Base-by-base conservation (phyloP, 2,113 vertebrate genomes). In the Glaucomys volans region DNA sequence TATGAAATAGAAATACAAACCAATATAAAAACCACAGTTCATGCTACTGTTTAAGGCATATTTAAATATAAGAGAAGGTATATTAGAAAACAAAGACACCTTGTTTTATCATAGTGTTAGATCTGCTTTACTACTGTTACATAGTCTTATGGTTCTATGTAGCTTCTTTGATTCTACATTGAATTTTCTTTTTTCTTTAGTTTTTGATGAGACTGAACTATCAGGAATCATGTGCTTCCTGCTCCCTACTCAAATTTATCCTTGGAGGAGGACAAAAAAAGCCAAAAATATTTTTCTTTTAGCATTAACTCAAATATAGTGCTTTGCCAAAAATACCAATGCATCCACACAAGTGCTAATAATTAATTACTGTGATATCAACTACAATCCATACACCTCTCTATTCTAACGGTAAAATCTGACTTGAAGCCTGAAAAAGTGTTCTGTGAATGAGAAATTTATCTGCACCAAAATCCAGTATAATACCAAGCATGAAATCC, bases 401-500 rank as follows among this genome's bases (percentile, higher is more conserved):
- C 85, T 87, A 85, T 79, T 76, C 32, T 35, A 79, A 75, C 6
- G 54, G 32, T 32, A 82, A 92, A 83, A 47, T 59, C 52, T 87
- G 74, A 95, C 32, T 64, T 2, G 52, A 96, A 71, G 37, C 86
- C 81, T 96, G 62, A 93, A 95, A 57, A 69, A 95, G 13, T 83
- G 44, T 94, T 86, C 87, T 54, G 69, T 71, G 17, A 95, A 93
- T 88, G 91, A 77, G 44, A 97, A 96, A 97, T 95, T 90, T 95
- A 92, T 95, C 97, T 87, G 52, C 24, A 97, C 85, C 81, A 75
- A 96, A 97, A 98, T 30, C 85, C 94, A 92, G 85, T 79, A 74
- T 94, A 97, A 98, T 81, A 66, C 77, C 79, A 90, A 71, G 86
- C 44, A 90, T 87, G 93, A 91, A 97, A 97, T 96, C 82, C 90